Conservation (phyloP, 2,888 invertebrate species). For the Morinoia aosen region DNA sequence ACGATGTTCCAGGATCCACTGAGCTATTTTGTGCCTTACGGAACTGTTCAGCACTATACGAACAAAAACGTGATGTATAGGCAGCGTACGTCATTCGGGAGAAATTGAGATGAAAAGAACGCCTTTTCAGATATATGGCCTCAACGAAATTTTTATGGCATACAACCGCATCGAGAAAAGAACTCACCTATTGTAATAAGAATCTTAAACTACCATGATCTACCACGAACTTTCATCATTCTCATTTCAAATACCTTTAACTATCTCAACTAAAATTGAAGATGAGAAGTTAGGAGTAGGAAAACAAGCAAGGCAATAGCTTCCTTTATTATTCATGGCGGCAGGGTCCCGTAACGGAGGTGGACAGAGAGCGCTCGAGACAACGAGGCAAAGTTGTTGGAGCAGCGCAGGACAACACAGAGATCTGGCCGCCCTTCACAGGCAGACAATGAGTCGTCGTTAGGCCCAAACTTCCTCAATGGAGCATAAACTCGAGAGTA, state of each 20-base stretch:
- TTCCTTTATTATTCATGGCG: neutral
- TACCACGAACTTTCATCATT: neutral
- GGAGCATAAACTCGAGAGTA: conserved; percentile 36
- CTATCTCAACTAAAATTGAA: neutral
- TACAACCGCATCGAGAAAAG: neutral
- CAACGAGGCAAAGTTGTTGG: neutral
- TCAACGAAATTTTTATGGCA: neutral
- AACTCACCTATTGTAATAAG: neutral
- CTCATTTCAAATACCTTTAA: neutral
- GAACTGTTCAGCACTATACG: neutral
- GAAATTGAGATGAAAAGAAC: too few species aligned
- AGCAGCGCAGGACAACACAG: neutral
- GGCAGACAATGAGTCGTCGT: conserved; percentile 40
- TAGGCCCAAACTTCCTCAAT: conserved; percentile 40
- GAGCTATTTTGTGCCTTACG: neutral
- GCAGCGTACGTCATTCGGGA: too few species aligned
- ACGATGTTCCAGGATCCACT: neutral
- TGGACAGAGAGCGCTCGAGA: neutral
- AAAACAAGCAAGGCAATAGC: neutral
- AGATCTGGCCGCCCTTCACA: conserved; percentile 7
- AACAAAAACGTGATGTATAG: too few species aligned
- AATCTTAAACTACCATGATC: neutral
- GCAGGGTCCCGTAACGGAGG: neutral
- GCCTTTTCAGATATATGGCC: too few species aligned
- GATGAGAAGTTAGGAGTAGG: neutral